Evolutionary conservation across 1,140 invertebrate genomes (phyloP), one percentile per base, ranked within the genome.

Genomic region (Drosophila aff.): DNA sequence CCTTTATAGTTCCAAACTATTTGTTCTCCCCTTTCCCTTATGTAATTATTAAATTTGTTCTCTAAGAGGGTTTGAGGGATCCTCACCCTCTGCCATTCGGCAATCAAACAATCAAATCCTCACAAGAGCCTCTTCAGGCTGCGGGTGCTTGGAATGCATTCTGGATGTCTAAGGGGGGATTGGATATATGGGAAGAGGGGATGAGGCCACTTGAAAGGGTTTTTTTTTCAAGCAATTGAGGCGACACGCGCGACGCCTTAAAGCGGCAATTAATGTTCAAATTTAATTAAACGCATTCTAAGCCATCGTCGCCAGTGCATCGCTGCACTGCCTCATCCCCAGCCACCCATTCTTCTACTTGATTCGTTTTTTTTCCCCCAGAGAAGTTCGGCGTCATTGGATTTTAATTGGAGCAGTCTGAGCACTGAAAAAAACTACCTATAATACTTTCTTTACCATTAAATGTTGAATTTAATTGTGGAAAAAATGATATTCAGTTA

Each of bases 261-360:
- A 81, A 76, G 78, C 78, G 74, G 65, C 84, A 89, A 89, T 90
- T 89, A 89, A 84, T 72, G 85, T 49, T 79, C 73, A 78, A 89
- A 89, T 89, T 90, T 81, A 89, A 89, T 89, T 89, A 90, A 89
- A 89, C 72, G 84, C 81, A 84, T 83, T 80, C 76, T 64, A 83
- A 82, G 75, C 50, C 74, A 43, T 77, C 75, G 55, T 60, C 62
- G 75, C 38, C 46, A 52, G 26, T 64, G 26, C 53, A 53, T 23
- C 7, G 33, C 23, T 58, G 63, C 58, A 64, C 10, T 46, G 21
- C 63, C n/a, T 59, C 40, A n/a, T 10, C 57, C 64, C 21, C 9
- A n/a, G 3, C 23, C 23, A 50, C 26, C 26, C 52, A 16, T 38
- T 21, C 31, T 15, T 15, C 15, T 9, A 16, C 50, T 36, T 52